Conservation (phyloP, 2,797 vertebrate species). For the Chelon auratus region DNA sequence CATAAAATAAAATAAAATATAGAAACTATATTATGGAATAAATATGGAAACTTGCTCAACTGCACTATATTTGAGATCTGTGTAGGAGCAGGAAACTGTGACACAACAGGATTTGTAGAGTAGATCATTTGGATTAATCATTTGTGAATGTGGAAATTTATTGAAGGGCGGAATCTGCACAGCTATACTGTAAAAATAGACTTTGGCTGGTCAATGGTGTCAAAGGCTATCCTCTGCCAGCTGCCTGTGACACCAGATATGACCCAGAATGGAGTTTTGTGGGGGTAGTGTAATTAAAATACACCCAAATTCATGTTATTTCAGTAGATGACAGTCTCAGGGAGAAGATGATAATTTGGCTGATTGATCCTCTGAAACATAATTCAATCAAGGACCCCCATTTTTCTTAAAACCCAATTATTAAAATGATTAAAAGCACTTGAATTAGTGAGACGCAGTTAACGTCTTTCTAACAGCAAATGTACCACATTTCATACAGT, state of each 20-base stretch:
- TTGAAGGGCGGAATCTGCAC: background rate
- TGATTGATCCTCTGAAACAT: conserved; percentile 1
- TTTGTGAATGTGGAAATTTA: background rate
- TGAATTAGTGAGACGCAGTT: background rate
- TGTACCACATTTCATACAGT: background rate
- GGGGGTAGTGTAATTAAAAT: too few species aligned
- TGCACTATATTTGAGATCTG: background rate
- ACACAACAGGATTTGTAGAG: too few species aligned
- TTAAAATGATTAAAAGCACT: background rate
- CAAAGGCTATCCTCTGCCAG: background rate
- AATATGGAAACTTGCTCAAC: too few species aligned
- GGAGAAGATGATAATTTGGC: background rate
- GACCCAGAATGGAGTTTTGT: background rate
- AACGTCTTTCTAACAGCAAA: background rate
- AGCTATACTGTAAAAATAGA: background rate
- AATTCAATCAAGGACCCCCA: background rate
- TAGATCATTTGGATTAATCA: background rate
- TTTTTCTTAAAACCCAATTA: background rate
- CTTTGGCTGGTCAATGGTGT: background rate
- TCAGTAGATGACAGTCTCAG: background rate
- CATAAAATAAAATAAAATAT: too few species aligned
- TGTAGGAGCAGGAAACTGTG: background rate
- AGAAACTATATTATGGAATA: too few species aligned
- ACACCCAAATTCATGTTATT: background rate
- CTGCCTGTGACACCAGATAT: background rate